phyloP scores from a whole-genome alignment of 2,113 vertebrate species.

The Edolisoma coerulescens region DNA sequence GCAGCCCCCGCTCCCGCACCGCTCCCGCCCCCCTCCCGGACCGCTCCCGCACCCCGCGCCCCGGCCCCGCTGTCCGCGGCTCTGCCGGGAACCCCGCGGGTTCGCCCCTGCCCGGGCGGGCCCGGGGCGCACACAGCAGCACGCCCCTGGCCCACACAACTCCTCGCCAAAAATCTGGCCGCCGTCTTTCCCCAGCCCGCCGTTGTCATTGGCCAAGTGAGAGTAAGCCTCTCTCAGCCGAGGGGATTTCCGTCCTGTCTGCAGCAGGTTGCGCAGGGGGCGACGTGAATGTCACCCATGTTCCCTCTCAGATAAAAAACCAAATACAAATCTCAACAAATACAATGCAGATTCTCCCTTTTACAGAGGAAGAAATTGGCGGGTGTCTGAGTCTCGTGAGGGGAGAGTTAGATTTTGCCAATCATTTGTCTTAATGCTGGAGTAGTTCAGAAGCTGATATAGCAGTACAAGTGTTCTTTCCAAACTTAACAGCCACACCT shows the following conservation, averaged over 20 bases:
- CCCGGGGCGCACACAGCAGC: background rate
- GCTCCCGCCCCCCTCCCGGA: background rate
- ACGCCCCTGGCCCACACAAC: accelerated
- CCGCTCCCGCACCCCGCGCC: background rate
- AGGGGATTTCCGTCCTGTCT: background rate
- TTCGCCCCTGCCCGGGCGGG: too few species aligned
- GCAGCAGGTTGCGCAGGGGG: background rate
- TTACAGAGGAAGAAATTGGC: background rate
- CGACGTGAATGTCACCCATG: background rate
- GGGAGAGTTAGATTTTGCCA: background rate
- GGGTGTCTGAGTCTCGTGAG: accelerated
- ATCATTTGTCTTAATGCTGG: accelerated
- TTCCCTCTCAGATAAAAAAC: background rate
- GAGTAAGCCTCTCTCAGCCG: accelerated
- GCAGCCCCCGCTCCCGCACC: background rate
- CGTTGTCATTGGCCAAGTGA: accelerated
- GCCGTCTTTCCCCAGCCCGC: too few species aligned
- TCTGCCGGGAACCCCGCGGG: background rate
- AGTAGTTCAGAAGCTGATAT: background rate
- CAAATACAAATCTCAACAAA: background rate
- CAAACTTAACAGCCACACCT: background rate
- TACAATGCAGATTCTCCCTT: background rate
- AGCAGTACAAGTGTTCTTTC: background rate
- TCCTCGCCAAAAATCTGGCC: background rate
- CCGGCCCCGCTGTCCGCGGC: background rate